Percentiles rank a stretch among this genome's conserved stretches.
phyloP scores from a whole-genome alignment of 1,140 invertebrate genomes.

The Oreohelix idahoensis region DNA sequence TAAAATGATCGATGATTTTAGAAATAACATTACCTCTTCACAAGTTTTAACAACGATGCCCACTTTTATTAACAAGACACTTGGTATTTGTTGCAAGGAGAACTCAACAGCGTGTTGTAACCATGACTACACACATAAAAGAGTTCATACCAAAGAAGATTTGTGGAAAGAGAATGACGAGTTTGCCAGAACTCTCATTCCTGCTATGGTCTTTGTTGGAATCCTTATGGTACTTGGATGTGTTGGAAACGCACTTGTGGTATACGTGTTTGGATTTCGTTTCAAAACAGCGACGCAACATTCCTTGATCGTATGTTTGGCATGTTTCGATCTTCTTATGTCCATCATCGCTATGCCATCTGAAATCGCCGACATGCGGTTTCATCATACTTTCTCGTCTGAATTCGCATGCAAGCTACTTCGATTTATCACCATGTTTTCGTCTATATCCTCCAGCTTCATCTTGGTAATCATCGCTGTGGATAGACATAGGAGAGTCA shows the following conservation, averaged over 20 bases:
- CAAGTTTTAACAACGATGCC: too few relatives aligned
- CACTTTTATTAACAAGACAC: too few relatives aligned
- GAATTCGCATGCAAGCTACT: constrained; percentile 57
- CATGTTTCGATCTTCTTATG: constrained; percentile 47
- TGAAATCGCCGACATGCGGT: constrained; percentile 56
- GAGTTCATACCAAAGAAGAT: neutral
- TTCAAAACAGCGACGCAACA: constrained; percentile 42
- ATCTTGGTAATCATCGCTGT: constrained; percentile 57
- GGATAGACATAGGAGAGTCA: constrained; percentile 59
- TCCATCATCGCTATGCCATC: constrained; percentile 50
- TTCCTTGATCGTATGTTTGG: constrained; percentile 50
- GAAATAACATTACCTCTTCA: too few relatives aligned
- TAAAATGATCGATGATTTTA: too few relatives aligned
- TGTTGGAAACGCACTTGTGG: constrained; percentile 41
- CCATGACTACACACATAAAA: too few relatives aligned
- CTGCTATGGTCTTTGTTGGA: constrained; percentile 45
- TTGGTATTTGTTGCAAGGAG: too few relatives aligned
- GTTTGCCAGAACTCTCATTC: constrained; percentile 33
- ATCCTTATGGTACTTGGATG: constrained; percentile 43
- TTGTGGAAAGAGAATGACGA: constrained; percentile 17
- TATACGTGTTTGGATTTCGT: constrained; percentile 49
- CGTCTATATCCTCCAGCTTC: constrained; percentile 52
- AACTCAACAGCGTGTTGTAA: too few relatives aligned
- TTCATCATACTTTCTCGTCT: constrained; percentile 50
- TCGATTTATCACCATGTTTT: constrained; percentile 53